A percentile compares a stretch with the other conserved stretches of the same genome.
phyloP scores from a whole-genome alignment of 2,797 vertebrate species.

The Simalia tracyae region DNA sequence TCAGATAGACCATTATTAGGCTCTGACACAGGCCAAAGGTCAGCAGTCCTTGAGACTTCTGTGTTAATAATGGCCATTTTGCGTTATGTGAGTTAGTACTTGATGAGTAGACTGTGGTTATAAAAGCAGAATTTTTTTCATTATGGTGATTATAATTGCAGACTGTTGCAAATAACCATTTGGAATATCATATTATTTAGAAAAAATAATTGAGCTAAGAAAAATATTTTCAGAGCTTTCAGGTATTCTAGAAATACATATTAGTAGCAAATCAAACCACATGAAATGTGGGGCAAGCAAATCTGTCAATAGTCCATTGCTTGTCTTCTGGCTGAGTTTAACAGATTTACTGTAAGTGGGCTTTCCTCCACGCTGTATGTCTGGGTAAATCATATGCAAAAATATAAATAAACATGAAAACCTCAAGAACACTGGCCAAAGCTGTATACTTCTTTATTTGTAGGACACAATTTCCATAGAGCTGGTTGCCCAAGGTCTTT shows the following conservation, averaged over 20 bases:
- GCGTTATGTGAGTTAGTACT: not conserved
- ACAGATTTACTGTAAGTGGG: slow-evolving; percentile 52
- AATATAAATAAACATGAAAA: slow-evolving; percentile 58
- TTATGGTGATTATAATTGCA: not conserved
- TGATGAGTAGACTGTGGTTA: not conserved
- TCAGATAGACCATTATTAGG: not conserved
- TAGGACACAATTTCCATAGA: slow-evolving; percentile 43
- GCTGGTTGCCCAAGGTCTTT: not conserved
- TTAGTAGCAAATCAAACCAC: slow-evolving; percentile 42
- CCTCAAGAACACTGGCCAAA: slow-evolving; percentile 52
- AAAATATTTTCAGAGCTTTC: slow-evolving; percentile 43
- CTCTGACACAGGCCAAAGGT: not conserved
- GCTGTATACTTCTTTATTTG: slow-evolving; percentile 39
- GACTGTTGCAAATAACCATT: not conserved
- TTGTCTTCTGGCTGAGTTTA: slow-evolving; percentile 40
- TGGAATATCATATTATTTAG: slow-evolving; percentile 51
- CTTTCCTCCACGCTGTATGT: slow-evolving; percentile 9
- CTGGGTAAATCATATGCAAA: slow-evolving; percentile 50
- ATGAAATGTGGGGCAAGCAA: slow-evolving; percentile 23
- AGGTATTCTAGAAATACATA: slow-evolving; percentile 42
- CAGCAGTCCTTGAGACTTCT: not conserved
- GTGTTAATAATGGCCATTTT: not conserved
- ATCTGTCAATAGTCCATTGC: slow-evolving; percentile 51
- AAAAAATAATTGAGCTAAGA: slow-evolving; percentile 34
- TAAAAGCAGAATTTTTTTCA: not conserved